These are phyloP conservation scores for Stratiomys singularior DNA, from an alignment of 2,888 invertebrate species.

Conservation along the genomic window DNA sequence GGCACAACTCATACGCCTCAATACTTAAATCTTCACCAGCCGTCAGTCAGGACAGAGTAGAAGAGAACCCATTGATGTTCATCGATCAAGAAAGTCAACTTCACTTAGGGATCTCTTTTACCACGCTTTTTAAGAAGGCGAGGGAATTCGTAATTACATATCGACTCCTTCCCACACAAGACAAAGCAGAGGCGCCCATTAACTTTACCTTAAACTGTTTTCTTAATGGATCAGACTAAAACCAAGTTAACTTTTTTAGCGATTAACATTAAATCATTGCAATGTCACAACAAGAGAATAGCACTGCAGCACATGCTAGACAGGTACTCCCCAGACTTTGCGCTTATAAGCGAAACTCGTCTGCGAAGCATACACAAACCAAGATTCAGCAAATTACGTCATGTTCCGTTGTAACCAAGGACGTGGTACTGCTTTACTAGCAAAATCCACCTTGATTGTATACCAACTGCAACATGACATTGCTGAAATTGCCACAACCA, in stretches of 20 bases:
- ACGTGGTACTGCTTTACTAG: background rate
- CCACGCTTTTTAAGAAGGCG: too few species aligned
- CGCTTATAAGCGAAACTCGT: background rate
- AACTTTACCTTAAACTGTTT: background rate
- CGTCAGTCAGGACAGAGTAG: too few species aligned
- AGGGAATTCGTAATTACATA: too few species aligned
- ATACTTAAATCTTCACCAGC: too few species aligned
- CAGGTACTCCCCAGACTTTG: background rate
- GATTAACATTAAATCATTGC: background rate
- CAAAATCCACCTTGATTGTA: background rate
- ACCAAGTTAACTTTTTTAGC: background rate
- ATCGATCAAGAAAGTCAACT: too few species aligned
- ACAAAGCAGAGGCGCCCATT: background rate
- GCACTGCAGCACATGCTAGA: background rate
- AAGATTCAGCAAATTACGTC: background rate
- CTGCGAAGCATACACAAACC: background rate
- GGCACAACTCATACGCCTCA: too few species aligned
- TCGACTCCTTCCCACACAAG: too few species aligned
- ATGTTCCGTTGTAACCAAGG: background rate
- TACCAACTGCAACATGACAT: background rate
- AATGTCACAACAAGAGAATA: background rate
- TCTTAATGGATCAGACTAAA: background rate
- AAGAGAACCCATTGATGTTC: too few species aligned
- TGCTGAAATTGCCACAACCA: background rate
- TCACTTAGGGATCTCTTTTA: too few species aligned